These are phyloP conservation scores for Erythrolamprus reginae DNA, from an alignment of 2,113 vertebrate species.

Conservation along the genomic window DNA sequence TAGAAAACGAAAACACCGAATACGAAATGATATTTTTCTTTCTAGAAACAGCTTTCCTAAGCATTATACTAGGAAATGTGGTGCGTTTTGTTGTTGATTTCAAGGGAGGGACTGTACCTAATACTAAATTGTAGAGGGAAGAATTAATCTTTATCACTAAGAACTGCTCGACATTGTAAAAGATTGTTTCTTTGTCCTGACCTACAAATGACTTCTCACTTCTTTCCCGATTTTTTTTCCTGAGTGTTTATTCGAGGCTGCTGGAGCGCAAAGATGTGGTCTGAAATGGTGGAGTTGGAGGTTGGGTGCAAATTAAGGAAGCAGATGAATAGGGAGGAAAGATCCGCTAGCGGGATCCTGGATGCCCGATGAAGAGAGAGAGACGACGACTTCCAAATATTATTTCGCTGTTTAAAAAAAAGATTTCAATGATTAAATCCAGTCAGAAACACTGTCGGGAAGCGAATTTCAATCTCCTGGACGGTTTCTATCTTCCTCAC, in stretches of 20 bases:
- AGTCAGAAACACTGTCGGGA: neutral
- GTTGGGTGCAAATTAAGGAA: neutral
- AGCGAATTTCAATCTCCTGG: neutral
- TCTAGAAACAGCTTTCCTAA: neutral
- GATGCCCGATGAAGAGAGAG: neutral
- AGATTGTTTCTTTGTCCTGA: slow-evolving; percentile 58
- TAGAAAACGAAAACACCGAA: neutral
- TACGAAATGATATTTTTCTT: neutral
- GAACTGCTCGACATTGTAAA: slow-evolving; percentile 50
- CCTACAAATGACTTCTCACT: slow-evolving; percentile 75
- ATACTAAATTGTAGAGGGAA: neutral
- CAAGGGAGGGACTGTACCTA: neutral
- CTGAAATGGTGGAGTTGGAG: slow-evolving; percentile 17
- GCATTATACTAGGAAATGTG: neutral
- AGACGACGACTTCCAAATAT: neutral
- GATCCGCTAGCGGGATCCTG: neutral
- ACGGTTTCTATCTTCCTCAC: neutral
- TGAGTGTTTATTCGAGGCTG: slow-evolving; percentile 49
- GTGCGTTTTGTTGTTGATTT: neutral
- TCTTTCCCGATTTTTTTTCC: slow-evolving; percentile 42
- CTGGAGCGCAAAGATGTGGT: slow-evolving; percentile 50
- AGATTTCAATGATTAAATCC: neutral
- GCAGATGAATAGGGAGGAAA: neutral
- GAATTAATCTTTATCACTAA: neutral
- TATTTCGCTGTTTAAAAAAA: neutral